Percentiles rank a stretch among this genome's conserved stretches.
These are phyloP conservation scores for Crossaster papposus DNA, from an alignment of 53 echinoderm and acorn worm species.

Conservation along the genomic window DNA sequence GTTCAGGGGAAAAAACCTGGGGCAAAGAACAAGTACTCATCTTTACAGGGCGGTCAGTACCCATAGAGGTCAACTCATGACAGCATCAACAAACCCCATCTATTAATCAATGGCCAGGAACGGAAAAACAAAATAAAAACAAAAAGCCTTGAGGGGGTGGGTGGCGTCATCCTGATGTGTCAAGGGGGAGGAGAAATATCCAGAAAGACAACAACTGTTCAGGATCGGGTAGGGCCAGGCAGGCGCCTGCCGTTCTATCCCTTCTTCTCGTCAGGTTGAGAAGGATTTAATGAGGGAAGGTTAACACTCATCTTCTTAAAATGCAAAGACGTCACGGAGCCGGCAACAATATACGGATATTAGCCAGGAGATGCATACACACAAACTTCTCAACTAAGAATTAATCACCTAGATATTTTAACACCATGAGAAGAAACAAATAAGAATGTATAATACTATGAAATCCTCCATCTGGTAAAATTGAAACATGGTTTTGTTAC, in stretches of 20 bases:
- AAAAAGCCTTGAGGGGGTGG: neutral
- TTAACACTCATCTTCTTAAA: constrained; percentile 15
- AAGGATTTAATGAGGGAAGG: neutral
- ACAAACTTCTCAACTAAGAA: neutral
- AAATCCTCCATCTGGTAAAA: no score
- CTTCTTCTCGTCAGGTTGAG: neutral
- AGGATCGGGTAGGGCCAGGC: constrained; percentile 26
- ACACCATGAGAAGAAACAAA: no score
- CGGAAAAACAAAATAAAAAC: neutral
- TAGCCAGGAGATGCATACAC: neutral
- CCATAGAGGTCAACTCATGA: neutral
- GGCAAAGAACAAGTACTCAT: neutral
- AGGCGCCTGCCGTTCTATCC: neutral
- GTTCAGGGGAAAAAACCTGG: no score
- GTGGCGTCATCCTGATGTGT: neutral
- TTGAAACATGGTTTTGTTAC: no score
- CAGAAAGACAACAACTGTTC: constrained; percentile 19
- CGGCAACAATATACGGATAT: neutral
- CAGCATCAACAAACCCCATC: neutral
- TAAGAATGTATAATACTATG: no score
- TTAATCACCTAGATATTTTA: no score
- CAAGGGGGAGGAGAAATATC: neutral
- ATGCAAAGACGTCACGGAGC: neutral
- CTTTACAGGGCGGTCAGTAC: neutral
- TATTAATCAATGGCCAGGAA: neutral